Conservation (phyloP, 2,888 invertebrate genomes). For the Tiliacea citrago region DNA sequence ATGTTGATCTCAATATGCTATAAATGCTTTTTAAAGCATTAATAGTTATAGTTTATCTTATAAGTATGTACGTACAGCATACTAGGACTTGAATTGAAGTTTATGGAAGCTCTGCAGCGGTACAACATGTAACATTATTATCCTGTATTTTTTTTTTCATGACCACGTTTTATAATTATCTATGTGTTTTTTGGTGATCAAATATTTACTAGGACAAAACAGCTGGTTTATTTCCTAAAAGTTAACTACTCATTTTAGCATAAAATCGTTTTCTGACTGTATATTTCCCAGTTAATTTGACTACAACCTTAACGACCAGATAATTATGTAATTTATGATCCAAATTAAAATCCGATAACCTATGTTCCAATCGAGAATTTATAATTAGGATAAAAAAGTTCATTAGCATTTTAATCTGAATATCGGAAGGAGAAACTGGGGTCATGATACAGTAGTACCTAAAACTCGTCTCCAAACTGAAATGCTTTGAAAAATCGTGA, state of each 20-base stretch:
- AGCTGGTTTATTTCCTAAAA: background rate
- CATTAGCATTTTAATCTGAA: slow-evolving; percentile 38
- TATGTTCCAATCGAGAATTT: slow-evolving; percentile 37
- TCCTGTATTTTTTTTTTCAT: no score
- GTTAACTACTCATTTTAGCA: background rate
- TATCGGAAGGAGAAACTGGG: slow-evolving; percentile 24
- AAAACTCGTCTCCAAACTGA: slow-evolving; percentile 26
- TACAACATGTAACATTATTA: background rate
- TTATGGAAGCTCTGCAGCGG: background rate
- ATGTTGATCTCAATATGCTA: background rate
- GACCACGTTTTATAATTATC: no score
- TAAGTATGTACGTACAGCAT: background rate
- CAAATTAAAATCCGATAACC: slow-evolving; percentile 38
- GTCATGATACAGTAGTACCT: slow-evolving; percentile 16
- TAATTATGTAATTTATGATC: slow-evolving; percentile 30
- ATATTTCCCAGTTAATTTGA: slow-evolving; percentile 8
- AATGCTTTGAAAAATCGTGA: slow-evolving; percentile 39
- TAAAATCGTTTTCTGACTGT: background rate
- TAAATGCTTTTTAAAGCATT: background rate
- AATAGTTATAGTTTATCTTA: background rate
- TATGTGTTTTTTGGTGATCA: background rate
- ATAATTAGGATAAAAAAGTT: slow-evolving; percentile 34
- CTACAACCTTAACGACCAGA: background rate
- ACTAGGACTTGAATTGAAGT: background rate
- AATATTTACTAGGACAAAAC: background rate